Evolutionary conservation across 1,140 invertebrate genomes (phyloP).

Genomic region (Hyphantria cunea): DNA sequence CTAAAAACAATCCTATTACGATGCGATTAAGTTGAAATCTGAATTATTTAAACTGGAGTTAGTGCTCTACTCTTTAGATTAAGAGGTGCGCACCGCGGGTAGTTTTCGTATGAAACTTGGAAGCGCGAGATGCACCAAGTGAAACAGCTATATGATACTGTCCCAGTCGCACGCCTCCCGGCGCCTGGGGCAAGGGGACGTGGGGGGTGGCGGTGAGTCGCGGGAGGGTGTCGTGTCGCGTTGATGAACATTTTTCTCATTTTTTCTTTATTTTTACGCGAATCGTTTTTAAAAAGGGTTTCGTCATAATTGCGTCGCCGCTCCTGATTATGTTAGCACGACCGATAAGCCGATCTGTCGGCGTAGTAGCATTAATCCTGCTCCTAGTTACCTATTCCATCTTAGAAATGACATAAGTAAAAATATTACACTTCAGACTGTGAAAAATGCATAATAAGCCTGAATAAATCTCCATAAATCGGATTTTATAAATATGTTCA

Average conservation of each 20-base stretch:
- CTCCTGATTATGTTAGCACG: slow-evolving; percentile 67
- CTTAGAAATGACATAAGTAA: slow-evolving; percentile 8
- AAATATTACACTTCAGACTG: slow-evolving; percentile 3
- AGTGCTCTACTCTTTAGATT: slow-evolving; percentile 36
- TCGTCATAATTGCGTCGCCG: slow-evolving; percentile 78
- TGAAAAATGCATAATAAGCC: slow-evolving; percentile 12
- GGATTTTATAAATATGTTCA: neutral
- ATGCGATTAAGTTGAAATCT: slow-evolving; percentile 29
- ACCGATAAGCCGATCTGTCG: slow-evolving; percentile 57
- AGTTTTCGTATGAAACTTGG: slow-evolving; percentile 78
- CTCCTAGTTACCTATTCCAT: slow-evolving; percentile 14
- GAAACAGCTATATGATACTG: slow-evolving; percentile 47
- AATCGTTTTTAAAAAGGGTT: slow-evolving; percentile 81
- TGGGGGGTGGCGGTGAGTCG: slow-evolving; percentile 37
- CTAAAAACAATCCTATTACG: slow-evolving; percentile 38
- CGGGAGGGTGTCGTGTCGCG: slow-evolving; percentile 71
- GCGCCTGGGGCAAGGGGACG: slow-evolving; percentile 60
- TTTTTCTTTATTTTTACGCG: slow-evolving; percentile 79
- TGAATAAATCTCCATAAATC: slow-evolving; percentile 23
- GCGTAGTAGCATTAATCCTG: slow-evolving; percentile 32
- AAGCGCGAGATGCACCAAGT: slow-evolving; percentile 71
- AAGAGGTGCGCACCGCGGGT: slow-evolving; percentile 73
- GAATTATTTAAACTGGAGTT: slow-evolving; percentile 25
- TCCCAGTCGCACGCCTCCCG: slow-evolving; percentile 63
- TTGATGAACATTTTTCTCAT: slow-evolving; percentile 81